Evolutionary conservation across 2,797 vertebrate genomes (phyloP), one percentile per base, ranked within the genome.

Genomic region (Thunnus albacares): DNA sequence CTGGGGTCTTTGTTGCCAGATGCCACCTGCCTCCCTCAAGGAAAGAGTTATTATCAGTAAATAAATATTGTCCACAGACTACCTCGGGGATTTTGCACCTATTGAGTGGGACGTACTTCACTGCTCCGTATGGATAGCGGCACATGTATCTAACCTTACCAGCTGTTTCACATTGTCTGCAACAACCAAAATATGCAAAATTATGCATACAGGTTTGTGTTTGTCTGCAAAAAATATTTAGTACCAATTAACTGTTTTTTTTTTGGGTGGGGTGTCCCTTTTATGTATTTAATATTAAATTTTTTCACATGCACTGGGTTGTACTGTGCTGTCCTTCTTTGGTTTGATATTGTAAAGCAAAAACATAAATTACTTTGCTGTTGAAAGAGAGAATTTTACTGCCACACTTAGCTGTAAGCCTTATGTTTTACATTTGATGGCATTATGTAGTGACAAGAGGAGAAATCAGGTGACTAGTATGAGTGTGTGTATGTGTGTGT

Each of bases 101-200:
- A 74, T 71, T 81, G 85, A 89, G 84, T 74, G 79, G 69, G 84
- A 81, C 51, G 62, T 75, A 80, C 83, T 90, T 79, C 67, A 73
- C 79, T 71, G 69, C 71, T 73, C 14, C 24, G 56, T 71, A 80
- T 20, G 73, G 82, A 78, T 72, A 62, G 58, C 41, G 69, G 55
- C 28, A 49, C 63, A 63, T 81, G 66, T 41, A 75, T 79, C 73
- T 82, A 79, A 85, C 80, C 76, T 66, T 28, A 80, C 61, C 83
- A 84, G 87, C 83, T 86, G 80, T 85, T 80, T 80, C 74, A 80
- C 63, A 78, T 77, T 77, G 76, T 78, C 84, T 85, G 76, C 77
- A 58, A 49, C 45, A 41, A 65, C 62, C 47, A 35, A 90, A 87
- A 84, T 71, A 92, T 90, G 79, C 84, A 80, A 85, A 89, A 82